Base-by-base conservation (phyloP, 1,140 invertebrate genomes). In the Chironomus tepperi region DNA sequence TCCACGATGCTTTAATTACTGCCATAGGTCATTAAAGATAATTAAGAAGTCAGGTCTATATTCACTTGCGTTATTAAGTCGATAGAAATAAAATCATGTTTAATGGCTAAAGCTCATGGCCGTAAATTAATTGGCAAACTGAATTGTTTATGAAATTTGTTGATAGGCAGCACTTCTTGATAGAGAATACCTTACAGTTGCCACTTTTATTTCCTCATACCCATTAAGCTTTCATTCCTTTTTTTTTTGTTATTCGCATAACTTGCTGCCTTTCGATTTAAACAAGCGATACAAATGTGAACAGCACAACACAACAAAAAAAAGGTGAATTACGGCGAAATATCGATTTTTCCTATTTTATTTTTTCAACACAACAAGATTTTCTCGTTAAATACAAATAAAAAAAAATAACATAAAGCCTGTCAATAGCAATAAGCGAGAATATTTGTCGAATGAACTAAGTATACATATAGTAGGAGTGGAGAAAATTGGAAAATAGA, bases 101-200 rank as follows among this genome's bases (percentile, higher is more conserved):
- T 57, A n/a, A 57, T 57, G 12, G 47, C 1, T 9, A n/a, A 57
- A 57, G 24, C 47, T 57, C 47, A 57, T 57, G 47, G 47, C 47
- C 47, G 15, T 3, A 57, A n/a, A 57, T 57, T 57, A 57, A 57
- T 57, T 57, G 47, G 47, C 47, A 57, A 57, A 8, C 5, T 9
- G 47, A 57, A 57, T 57, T 57, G 47, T 57, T 57, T 57, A 57
- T 57, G 47, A 57, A 57, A 47, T 57, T 57, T n/a, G 47, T 57
- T 57, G 47, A 57, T n/a, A 57, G 12, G 12, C n/a, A 57, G 12
- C 47, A 57, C 47, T 12, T 57, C 15, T 12, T 57, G 47, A 57
- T 57, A 3, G 47, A 57, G 15, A n/a, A n/a, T 34, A 15, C 3
- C 47, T 57, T n/a, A 12, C 47, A 57, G 1, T 34, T 34, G 24